A percentile compares a stretch with the other conserved stretches of the same genome.
phyloP scores from a whole-genome alignment of 2,113 vertebrate species.

The Phocoena sinus region DNA sequence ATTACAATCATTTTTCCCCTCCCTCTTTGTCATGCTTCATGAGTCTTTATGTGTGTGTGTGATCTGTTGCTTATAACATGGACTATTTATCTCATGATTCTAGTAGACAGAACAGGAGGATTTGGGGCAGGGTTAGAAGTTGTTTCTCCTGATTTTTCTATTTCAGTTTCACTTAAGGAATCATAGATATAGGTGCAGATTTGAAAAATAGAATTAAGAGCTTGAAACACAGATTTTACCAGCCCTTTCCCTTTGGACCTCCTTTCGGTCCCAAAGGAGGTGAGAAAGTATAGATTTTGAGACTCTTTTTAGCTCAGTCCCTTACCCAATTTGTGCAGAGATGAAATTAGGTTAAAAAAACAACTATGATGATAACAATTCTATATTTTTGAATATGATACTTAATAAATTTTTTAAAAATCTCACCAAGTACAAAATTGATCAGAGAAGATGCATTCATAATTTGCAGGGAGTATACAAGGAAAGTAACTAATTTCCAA shows the following conservation, averaged over 20 bases:
- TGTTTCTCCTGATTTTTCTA: neutral
- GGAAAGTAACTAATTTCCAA: neutral
- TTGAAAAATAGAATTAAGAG: neutral
- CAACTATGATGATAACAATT: neutral
- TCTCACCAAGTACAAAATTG: neutral
- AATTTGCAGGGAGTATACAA: neutral
- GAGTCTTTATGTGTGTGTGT: neutral
- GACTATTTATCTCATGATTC: neutral
- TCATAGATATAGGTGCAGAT: neutral
- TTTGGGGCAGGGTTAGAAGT: neutral
- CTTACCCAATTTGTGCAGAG: neutral
- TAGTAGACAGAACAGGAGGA: neutral
- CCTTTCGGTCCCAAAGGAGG: neutral
- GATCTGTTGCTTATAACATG: slow-evolving; percentile 17
- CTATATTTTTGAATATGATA: neutral
- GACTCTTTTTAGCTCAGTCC: neutral
- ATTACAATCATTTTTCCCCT: slow-evolving; percentile 36
- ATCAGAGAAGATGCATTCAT: neutral
- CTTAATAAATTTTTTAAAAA: neutral
- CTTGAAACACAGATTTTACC: neutral
- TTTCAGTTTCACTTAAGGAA: neutral
- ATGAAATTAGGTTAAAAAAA: neutral
- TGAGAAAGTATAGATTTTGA: neutral
- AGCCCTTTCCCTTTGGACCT: neutral
- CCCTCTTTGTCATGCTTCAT: neutral